Evolutionary conservation across 92 coral and sea anemone species (phyloP).

Genomic region (Pocillopora meandrina): DNA sequence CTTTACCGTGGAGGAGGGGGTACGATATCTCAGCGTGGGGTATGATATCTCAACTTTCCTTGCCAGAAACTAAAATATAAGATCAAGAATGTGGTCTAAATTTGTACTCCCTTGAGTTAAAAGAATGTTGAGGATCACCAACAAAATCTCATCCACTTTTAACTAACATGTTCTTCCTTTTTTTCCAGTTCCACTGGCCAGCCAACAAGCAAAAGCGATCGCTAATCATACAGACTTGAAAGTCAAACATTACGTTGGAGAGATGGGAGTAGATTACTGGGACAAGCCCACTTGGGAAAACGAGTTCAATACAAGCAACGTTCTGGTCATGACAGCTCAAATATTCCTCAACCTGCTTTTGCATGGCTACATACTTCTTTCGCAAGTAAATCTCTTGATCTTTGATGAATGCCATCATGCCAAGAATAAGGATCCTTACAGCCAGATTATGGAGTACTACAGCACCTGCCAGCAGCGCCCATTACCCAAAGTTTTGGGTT

Average conservation of each 20-base stretch:
- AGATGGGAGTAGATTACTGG: conserved; percentile 96
- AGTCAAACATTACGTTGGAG: conserved; percentile 80
- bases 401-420: conserved; percentile 99
- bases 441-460: conserved; percentile 81
- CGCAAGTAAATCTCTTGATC: conserved; percentile 81
- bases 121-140: too few relatives aligned
- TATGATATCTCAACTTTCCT: too few relatives aligned
- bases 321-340: conserved; percentile 94
- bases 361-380: conserved; percentile 62
- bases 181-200: conserved; percentile 79
- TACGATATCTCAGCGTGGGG: neutral
- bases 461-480: conserved; percentile 33
- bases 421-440: conserved; percentile 81
- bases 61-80: too few relatives aligned
- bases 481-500: conserved; percentile 76
- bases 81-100: too few relatives aligned
- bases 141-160: too few relatives aligned
- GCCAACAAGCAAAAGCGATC: conserved; percentile 87
- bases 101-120: too few relatives aligned
- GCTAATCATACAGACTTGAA: conserved; percentile 67
- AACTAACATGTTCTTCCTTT: neutral
- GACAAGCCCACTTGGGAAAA: conserved; percentile 62
- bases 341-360: conserved; percentile 81
- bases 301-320: conserved; percentile 69
- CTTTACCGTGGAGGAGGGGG: neutral